These are phyloP conservation scores for Drosophila greeni DNA, from an alignment of 2,888 invertebrate species.

Conservation along the genomic window DNA sequence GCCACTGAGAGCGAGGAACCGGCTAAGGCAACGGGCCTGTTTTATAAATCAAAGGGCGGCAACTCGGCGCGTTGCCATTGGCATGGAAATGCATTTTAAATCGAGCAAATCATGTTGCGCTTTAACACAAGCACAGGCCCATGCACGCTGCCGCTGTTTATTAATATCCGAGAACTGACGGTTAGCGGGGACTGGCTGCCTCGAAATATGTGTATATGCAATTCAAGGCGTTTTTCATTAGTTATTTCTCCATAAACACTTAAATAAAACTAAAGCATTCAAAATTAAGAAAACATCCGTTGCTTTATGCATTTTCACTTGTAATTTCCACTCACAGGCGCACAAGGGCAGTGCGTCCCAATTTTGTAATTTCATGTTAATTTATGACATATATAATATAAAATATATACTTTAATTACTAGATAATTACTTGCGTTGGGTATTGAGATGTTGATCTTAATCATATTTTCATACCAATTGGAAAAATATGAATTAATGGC, in stretches of 20 bases:
- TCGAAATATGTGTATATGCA: slow-evolving; percentile 55
- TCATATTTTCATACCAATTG: background rate
- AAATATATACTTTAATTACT: no score
- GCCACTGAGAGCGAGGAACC: slow-evolving; percentile 11
- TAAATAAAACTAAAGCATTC: slow-evolving; percentile 70
- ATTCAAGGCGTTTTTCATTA: slow-evolving; percentile 68
- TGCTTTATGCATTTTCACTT: slow-evolving; percentile 59
- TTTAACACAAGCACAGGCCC: slow-evolving; percentile 60
- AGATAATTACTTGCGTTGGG: background rate
- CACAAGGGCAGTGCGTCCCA: slow-evolving; percentile 12
- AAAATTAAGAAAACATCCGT: slow-evolving; percentile 56
- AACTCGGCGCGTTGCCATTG: slow-evolving; percentile 72
- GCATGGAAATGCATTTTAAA: slow-evolving; percentile 77
- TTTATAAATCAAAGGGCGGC: slow-evolving; percentile 74
- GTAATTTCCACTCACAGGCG: slow-evolving; percentile 50
- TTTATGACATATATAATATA: background rate
- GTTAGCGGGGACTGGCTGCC: slow-evolving; percentile 37
- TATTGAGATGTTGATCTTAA: background rate
- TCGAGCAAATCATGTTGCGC: slow-evolving; percentile 76
- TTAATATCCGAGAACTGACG: slow-evolving; percentile 50
- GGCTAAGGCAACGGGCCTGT: slow-evolving; percentile 43
- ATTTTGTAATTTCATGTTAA: background rate
- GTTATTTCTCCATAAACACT: slow-evolving; percentile 73
- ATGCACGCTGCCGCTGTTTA: slow-evolving; percentile 55
- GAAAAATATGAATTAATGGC: no score